Conservation (phyloP, 2,113 vertebrate genomes). For the Tetrao urogallus region DNA sequence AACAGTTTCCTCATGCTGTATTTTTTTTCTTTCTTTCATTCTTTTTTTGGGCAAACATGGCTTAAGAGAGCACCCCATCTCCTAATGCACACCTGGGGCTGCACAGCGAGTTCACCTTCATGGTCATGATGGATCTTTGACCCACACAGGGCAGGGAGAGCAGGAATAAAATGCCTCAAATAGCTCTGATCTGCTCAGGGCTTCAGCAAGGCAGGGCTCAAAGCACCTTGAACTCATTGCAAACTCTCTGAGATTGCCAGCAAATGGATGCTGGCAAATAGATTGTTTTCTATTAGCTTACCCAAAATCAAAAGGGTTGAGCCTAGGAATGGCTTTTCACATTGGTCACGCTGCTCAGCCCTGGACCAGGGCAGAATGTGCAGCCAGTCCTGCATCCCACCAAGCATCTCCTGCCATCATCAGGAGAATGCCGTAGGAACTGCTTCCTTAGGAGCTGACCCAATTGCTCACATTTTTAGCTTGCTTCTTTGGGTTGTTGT, state of each 20-base stretch:
- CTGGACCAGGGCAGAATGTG: background rate
- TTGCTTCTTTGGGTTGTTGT: background rate
- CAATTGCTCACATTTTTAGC: background rate
- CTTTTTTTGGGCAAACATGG: background rate
- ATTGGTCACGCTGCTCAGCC: accelerated
- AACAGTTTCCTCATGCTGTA: background rate
- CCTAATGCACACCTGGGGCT: background rate
- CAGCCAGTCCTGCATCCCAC: background rate
- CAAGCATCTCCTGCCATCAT: background rate
- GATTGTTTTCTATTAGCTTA: background rate
- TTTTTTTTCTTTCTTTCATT: background rate
- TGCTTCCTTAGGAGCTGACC: background rate
- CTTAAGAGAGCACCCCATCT: background rate
- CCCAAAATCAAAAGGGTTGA: accelerated
- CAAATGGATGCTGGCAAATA: accelerated
- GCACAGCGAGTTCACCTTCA: background rate
- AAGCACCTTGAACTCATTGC: background rate
- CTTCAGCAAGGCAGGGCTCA: background rate
- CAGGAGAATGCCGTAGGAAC: background rate
- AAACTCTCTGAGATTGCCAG: background rate
- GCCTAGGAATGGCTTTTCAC: background rate
- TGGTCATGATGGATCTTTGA: background rate
- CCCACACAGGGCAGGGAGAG: background rate
- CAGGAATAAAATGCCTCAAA: background rate
- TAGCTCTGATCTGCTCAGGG: accelerated